Evolutionary conservation across 1,140 invertebrate species (phyloP).

Genomic region (Drosophila melanica): DNA sequence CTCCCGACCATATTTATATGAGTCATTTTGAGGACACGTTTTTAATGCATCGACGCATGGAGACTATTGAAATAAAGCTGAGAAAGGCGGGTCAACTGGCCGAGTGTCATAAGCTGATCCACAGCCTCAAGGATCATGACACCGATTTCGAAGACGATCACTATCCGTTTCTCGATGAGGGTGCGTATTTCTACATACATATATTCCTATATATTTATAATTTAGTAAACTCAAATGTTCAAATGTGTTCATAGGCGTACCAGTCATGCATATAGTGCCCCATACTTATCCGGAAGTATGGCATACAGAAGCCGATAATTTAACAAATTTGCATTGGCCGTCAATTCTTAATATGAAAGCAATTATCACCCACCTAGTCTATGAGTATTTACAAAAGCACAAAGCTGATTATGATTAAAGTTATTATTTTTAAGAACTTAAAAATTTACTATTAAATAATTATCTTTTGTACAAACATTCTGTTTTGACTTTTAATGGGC

Average conservation of each 20-base stretch:
- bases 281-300: constrained; percentile 27
- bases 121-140: constrained; percentile 13
- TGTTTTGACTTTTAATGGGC: too few relatives aligned
- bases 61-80: constrained; percentile 32
- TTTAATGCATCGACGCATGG: constrained; percentile 11
- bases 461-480: not conserved
- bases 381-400: constrained; percentile 25
- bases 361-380: constrained; percentile 37
- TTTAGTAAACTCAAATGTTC: not conserved
- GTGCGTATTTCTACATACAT: constrained; percentile 13
- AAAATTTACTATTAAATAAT: not conserved
- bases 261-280: constrained; percentile 41
- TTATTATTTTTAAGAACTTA: not conserved
- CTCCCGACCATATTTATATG: constrained; percentile 39
- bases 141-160: constrained; percentile 52
- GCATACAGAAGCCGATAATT: constrained; percentile 28
- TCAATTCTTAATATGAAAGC: constrained; percentile 48
- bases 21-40: constrained; percentile 24
- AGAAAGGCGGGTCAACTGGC: constrained; percentile 7
- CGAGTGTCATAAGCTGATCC: constrained; percentile 39
- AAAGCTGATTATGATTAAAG: not conserved
- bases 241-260: constrained; percentile 25
- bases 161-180: constrained; percentile 23
- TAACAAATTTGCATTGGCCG: constrained; percentile 42
- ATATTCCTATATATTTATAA: too few relatives aligned